Evolutionary conservation across 2,113 vertebrate species (phyloP).

Genomic region (Andinoacara biseriatus): DNA sequence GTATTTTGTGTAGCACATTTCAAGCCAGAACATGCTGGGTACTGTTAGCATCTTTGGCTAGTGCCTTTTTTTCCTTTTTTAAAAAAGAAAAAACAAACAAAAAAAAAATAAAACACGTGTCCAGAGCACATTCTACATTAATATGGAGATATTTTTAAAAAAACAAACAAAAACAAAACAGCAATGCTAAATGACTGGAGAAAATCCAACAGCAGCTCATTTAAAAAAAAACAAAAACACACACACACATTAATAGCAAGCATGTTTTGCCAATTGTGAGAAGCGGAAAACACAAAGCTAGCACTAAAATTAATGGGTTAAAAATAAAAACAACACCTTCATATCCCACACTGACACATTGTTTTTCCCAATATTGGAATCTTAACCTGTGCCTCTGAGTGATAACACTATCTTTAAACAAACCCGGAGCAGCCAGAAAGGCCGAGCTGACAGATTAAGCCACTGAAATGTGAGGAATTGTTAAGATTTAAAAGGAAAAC

Average conservation of each 20-base stretch:
- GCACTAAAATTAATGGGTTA: slow-evolving; percentile 6
- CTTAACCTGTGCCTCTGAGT: slow-evolving; percentile 23
- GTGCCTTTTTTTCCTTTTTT: slow-evolving; percentile 31
- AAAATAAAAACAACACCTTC: slow-evolving; percentile 8
- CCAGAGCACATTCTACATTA: slow-evolving; percentile 59
- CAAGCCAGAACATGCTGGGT: slow-evolving; percentile 59
- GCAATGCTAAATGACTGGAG: slow-evolving; percentile 35
- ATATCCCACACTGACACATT: slow-evolving; percentile 33
- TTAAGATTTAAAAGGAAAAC: slow-evolving; percentile 10
- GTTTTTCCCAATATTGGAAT: slow-evolving; percentile 30
- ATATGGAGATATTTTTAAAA: slow-evolving; percentile 20
- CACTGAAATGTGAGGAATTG: slow-evolving; percentile 68
- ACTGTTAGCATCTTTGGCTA: slow-evolving; percentile 72
- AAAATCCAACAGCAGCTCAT: slow-evolving; percentile 61
- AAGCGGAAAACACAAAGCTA: slow-evolving; percentile 38
- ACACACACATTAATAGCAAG: slow-evolving; percentile 22
- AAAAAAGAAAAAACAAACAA: neutral
- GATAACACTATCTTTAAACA: slow-evolving; percentile 55
- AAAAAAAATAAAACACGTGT: slow-evolving; percentile 7
- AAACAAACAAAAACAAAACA: too few relatives aligned
- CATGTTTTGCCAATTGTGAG: slow-evolving; percentile 14
- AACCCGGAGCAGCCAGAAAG: slow-evolving; percentile 18
- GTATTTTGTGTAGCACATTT: slow-evolving; percentile 50
- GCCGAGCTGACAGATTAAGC: slow-evolving; percentile 18
- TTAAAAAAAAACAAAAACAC: slow-evolving; percentile 12